Percentiles rank a stretch among this genome's conserved stretches.
Conservation (phyloP, 2,113 vertebrate genomes). For the Oreamnos americanus region DNA sequence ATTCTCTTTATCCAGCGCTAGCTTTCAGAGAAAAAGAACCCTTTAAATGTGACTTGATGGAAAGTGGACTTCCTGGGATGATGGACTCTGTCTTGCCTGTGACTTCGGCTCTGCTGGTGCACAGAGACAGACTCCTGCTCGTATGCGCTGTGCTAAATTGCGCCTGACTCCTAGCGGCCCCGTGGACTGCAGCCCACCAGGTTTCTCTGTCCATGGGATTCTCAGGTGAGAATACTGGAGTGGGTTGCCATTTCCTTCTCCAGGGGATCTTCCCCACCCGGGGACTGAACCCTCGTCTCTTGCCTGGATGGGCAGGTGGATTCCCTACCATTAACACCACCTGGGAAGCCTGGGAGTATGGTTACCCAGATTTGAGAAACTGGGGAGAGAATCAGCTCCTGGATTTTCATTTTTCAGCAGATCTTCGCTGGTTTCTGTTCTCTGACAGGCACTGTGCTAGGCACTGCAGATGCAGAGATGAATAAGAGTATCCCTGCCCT, state of each 20-base stretch:
- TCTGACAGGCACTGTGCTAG: neutral
- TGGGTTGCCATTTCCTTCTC: neutral
- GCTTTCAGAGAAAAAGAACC: neutral
- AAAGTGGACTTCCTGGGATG: neutral
- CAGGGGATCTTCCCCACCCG: neutral
- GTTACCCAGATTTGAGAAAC: neutral
- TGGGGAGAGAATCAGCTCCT: neutral
- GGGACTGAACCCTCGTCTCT: neutral
- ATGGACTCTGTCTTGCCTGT: neutral
- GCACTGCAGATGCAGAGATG: neutral
- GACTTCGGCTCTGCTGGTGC: neutral
- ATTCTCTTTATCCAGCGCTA: neutral
- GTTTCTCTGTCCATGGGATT: neutral
- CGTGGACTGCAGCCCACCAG: neutral
- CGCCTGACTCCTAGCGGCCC: neutral
- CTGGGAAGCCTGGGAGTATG: neutral
- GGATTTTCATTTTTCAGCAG: neutral
- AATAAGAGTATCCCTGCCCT: neutral
- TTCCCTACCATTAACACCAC: neutral
- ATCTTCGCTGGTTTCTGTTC: neutral
- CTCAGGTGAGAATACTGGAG: neutral
- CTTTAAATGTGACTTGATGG: neutral
- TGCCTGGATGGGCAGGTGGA: neutral
- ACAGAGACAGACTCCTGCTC: neutral
- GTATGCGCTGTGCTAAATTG: fast-evolving